phyloP scores from a whole-genome alignment of 2,797 vertebrate species.

The Ptychadena robeensis region DNA sequence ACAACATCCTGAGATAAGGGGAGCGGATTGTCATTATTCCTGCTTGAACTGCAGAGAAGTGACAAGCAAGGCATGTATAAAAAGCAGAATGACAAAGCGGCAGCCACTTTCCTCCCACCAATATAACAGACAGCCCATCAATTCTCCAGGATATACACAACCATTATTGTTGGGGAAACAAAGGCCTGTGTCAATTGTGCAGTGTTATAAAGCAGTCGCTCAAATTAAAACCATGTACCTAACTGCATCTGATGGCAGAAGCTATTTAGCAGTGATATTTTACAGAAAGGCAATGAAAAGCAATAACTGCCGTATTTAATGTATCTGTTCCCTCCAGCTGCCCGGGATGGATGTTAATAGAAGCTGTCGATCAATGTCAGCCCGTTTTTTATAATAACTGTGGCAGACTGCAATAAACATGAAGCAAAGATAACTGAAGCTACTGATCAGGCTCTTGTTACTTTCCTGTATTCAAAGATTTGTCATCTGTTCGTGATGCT shows the following conservation, averaged over 20 bases:
- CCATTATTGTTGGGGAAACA: constrained; percentile 88
- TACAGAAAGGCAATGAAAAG: constrained; percentile 93
- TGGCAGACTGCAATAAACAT: constrained; percentile 92
- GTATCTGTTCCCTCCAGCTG: constrained; percentile 96
- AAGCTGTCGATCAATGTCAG: constrained; percentile 97
- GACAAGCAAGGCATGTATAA: constrained; percentile 84
- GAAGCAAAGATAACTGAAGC: constrained; percentile 87
- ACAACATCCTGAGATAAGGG: constrained; percentile 87
- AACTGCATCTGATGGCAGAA: constrained; percentile 90
- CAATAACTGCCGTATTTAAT: constrained; percentile 97
- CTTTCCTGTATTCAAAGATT: constrained; percentile 81
- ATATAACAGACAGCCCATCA: constrained; percentile 87
- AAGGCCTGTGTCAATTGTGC: constrained; percentile 89
- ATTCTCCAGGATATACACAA: constrained; percentile 91
- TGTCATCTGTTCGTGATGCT: constrained; percentile 87
- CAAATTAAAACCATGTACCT: constrained; percentile 99
- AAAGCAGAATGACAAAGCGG: constrained; percentile 82
- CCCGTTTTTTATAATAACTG: constrained; percentile 82
- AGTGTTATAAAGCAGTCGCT: constrained; percentile 87
- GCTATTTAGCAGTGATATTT: constrained; percentile 94
- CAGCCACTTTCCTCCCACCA: constrained; percentile 58
- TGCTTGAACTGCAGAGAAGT: constrained; percentile 76
- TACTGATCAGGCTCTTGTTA: constrained; percentile 85
- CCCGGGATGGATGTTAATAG: constrained; percentile 90
- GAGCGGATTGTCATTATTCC: constrained; percentile 84